Evolutionary conservation across 2,888 invertebrate genomes (phyloP).

Genomic region (Ochropleura leucogaster): DNA sequence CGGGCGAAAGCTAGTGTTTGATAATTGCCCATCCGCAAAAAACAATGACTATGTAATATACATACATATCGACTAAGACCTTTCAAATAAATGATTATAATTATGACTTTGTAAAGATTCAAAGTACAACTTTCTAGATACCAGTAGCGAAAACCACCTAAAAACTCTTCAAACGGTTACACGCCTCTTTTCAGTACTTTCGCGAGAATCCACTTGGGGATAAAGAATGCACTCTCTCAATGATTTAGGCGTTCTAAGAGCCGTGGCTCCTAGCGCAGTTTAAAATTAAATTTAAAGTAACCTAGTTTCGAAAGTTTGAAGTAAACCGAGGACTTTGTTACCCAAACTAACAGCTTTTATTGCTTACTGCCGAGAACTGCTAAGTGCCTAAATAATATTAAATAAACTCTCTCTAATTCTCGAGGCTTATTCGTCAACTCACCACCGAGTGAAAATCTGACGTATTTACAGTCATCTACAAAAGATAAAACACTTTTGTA

Average conservation of each 20-base stretch:
- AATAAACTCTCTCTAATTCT: too few species aligned
- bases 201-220: not conserved
- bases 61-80: too few species aligned
- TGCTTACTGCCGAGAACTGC: not conserved
- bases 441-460: too few species aligned
- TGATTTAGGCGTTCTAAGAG: conserved; percentile 27
- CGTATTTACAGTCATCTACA: too few species aligned
- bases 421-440: too few species aligned
- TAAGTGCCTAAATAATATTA: too few species aligned
- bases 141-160: not conserved
- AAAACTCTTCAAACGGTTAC: conserved; percentile 1
- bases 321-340: conserved; percentile 10
- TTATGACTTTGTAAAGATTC: not conserved
- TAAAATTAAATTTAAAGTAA: conserved; percentile 49
- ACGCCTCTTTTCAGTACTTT: not conserved
- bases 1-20: too few species aligned
- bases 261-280: conserved; percentile 21
- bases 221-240: conserved; percentile 36
- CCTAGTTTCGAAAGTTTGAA: conserved; percentile 36
- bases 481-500: too few species aligned
- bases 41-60: too few species aligned
- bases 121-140: not conserved
- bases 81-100: too few species aligned
- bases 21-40: too few species aligned
- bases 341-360: conserved; percentile 21